A percentile compares a stretch with the other conserved stretches of the same genome.
Conservation (phyloP, 1,140 invertebrate genomes). For the Drosophila parvula region DNA sequence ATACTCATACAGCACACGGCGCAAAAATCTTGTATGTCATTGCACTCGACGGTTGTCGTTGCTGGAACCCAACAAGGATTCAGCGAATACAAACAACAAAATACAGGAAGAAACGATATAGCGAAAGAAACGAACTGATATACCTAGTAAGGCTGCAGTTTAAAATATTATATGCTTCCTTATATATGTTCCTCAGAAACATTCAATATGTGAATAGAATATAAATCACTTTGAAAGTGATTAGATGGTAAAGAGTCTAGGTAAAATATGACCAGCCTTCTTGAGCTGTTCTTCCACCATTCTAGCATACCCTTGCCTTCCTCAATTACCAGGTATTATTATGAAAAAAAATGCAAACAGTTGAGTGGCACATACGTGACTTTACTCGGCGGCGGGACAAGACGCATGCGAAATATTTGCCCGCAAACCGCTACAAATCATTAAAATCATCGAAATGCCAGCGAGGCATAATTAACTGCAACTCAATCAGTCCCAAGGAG, state of each 20-base stretch:
- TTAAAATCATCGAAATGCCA: conserved; percentile 77
- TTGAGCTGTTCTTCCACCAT: no score
- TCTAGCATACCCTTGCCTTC: neutral
- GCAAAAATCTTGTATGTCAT: conserved; percentile 78
- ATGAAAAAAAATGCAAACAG: neutral
- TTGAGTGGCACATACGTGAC: conserved; percentile 1
- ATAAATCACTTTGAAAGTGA: neutral
- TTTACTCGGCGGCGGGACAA: conserved; percentile 34
- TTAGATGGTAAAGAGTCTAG: neutral
- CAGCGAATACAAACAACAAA: neutral
- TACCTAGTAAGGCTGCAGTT: neutral
- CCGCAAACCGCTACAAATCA: conserved; percentile 72
- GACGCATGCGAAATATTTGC: conserved; percentile 62
- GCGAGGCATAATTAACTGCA: conserved; percentile 74
- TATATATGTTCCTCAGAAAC: no score
- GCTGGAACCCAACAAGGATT: conserved; percentile 17
- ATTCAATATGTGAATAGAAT: no score
- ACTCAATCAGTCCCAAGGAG: conserved; percentile 60
- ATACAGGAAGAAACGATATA: neutral
- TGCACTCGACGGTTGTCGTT: conserved; percentile 64
- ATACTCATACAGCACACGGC: conserved; percentile 75
- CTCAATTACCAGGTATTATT: neutral
- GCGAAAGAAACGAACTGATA: no score
- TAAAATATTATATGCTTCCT: neutral
- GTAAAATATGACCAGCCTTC: neutral